Evolutionary conservation across 2,113 vertebrate species (phyloP).

Genomic region (Motacilla alba): DNA sequence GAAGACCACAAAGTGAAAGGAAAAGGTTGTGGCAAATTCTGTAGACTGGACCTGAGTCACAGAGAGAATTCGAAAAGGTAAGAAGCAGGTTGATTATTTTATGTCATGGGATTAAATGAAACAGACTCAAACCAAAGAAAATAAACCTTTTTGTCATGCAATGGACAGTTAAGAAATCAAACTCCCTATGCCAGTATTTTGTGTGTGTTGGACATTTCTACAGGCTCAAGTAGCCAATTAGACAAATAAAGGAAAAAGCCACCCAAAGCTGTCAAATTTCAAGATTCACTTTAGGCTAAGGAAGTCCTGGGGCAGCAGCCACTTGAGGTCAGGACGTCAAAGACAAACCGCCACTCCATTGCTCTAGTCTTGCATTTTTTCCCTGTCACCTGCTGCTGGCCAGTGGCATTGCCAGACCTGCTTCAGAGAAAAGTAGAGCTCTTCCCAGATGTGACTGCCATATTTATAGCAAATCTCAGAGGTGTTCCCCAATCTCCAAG

Average conservation of each 20-base stretch:
- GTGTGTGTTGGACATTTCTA: background rate
- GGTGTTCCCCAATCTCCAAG: background rate
- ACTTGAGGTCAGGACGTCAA: background rate
- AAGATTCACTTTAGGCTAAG: background rate
- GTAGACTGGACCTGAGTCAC: background rate
- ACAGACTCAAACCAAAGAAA: background rate
- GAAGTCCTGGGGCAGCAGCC: background rate
- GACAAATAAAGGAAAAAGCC: background rate
- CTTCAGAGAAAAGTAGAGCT: background rate
- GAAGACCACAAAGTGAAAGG: background rate
- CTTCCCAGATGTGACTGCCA: background rate
- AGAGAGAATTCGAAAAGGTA: background rate
- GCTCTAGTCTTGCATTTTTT: background rate
- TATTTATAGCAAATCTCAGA: background rate
- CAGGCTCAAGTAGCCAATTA: background rate
- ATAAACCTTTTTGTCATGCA: background rate
- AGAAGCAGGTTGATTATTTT: background rate
- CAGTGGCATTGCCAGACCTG: background rate
- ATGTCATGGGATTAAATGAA: background rate
- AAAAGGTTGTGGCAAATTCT: background rate
- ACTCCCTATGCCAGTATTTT: background rate
- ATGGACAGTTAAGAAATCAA: background rate
- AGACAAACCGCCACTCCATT: background rate
- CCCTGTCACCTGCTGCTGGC: background rate
- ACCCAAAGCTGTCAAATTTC: background rate